phyloP scores from a whole-genome alignment of 1,140 invertebrate genomes.

The Drosophila pseudoobscura region DNA sequence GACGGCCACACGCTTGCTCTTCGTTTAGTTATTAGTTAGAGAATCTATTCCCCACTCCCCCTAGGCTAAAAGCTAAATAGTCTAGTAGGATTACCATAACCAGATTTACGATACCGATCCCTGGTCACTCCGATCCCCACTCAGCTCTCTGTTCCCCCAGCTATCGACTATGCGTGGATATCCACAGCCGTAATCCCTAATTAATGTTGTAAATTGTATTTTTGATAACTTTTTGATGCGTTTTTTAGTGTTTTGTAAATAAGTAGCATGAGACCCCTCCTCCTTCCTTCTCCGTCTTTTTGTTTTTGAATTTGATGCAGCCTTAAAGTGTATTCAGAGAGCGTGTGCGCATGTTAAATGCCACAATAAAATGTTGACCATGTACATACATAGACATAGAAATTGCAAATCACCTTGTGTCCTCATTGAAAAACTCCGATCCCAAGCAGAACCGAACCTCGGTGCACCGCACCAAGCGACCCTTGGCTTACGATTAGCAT shows the following conservation, averaged over 20 bases:
- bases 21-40: slow-evolving; percentile 74
- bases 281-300: slow-evolving; percentile 15
- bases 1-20: slow-evolving; percentile 69
- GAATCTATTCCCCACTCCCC: slow-evolving; percentile 19
- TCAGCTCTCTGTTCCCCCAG: no score
- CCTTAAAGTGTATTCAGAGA: slow-evolving; percentile 52
- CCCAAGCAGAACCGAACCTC: background rate
- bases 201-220: slow-evolving; percentile 31
- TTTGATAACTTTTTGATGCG: slow-evolving; percentile 7
- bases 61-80: slow-evolving; percentile 6
- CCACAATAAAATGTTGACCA: slow-evolving; percentile 62
- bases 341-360: slow-evolving; percentile 18
- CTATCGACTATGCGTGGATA: no score
- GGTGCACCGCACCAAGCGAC: background rate
- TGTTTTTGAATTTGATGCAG: slow-evolving; percentile 48
- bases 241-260: slow-evolving; percentile 25
- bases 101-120: background rate
- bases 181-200: no score
- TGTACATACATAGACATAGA: slow-evolving; percentile 60
- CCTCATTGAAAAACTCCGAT: background rate
- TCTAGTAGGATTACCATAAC: no score
- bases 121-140: background rate
- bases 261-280: slow-evolving; percentile 29
- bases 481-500: background rate
- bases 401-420: slow-evolving; percentile 25